Conservation (phyloP, 2,113 vertebrate species). For the Takifugu bimaculatus region DNA sequence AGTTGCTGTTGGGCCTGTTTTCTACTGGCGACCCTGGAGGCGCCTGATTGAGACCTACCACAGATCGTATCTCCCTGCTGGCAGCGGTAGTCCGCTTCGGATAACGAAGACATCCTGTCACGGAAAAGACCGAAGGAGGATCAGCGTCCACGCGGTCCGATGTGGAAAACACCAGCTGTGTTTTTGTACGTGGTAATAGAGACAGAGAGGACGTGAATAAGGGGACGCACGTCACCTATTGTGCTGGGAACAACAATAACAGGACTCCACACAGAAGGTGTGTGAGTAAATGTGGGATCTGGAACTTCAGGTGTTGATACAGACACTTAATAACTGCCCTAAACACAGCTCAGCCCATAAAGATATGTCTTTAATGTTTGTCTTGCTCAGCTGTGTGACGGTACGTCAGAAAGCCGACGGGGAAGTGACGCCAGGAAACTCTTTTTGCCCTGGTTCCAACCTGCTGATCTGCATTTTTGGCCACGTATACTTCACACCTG, state of each 20-base stretch:
- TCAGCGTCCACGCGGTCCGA: not conserved
- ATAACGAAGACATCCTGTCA: conserved; percentile 66
- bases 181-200: not conserved
- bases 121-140: conserved; percentile 1
- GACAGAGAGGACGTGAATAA: not conserved
- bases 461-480: conserved; percentile 66
- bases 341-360: no score
- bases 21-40: no score
- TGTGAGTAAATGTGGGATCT: conserved; percentile 30
- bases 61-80: conserved; percentile 62
- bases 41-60: conserved; percentile 51
- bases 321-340: no score
- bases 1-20: not conserved
- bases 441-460: conserved; percentile 18
- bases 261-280: conserved; percentile 40
- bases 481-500: conserved; percentile 19
- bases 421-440: not conserved
- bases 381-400: no score
- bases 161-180: not conserved
- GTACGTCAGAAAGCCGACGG: no score
- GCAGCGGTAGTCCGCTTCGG: conserved; percentile 47
- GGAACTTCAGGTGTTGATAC: conserved; percentile 8
- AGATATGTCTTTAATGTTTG: not conserved
- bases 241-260: conserved; percentile 30
- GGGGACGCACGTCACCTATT: not conserved